These are phyloP conservation scores for Eupeodes latifasciatus DNA, from an alignment of 2,888 invertebrate species.

Conservation along the genomic window DNA sequence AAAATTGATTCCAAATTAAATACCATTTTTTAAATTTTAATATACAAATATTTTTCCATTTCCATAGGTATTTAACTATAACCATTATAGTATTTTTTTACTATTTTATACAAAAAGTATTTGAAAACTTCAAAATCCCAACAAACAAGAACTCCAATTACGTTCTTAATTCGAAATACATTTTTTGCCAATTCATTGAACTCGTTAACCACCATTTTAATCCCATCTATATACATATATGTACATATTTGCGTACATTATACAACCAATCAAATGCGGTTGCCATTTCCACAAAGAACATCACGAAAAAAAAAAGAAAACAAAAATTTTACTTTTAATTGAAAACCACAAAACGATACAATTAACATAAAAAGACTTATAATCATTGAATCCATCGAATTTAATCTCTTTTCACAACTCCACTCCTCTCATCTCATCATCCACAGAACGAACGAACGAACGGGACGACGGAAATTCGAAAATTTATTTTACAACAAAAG, in stretches of 20 bases:
- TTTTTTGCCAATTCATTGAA: constrained; percentile 22
- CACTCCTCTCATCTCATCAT: not conserved
- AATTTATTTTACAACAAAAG: constrained; percentile 19
- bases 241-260: too few relatives aligned
- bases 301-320: not conserved
- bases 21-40: too few relatives aligned
- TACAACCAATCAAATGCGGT: constrained; percentile 29
- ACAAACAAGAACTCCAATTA: not conserved
- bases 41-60: too few relatives aligned
- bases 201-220: constrained; percentile 45
- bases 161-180: not conserved
- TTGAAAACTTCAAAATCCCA: not conserved
- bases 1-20: too few relatives aligned
- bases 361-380: constrained; percentile 45
- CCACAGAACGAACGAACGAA: not conserved
- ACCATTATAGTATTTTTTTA: too few relatives aligned
- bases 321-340: constrained; percentile 59
- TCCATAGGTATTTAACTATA: too few relatives aligned
- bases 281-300: not conserved
- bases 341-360: constrained; percentile 60
- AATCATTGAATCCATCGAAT: constrained; percentile 20
- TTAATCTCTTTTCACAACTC: constrained; percentile 5
- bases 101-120: not conserved
- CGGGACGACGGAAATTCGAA: not conserved
- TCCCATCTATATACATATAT: constrained; percentile 32